Evolutionary conservation across 2,888 invertebrate species (phyloP), one percentile per base, ranked within the genome.

Genomic region (Uropetala carovei): DNA sequence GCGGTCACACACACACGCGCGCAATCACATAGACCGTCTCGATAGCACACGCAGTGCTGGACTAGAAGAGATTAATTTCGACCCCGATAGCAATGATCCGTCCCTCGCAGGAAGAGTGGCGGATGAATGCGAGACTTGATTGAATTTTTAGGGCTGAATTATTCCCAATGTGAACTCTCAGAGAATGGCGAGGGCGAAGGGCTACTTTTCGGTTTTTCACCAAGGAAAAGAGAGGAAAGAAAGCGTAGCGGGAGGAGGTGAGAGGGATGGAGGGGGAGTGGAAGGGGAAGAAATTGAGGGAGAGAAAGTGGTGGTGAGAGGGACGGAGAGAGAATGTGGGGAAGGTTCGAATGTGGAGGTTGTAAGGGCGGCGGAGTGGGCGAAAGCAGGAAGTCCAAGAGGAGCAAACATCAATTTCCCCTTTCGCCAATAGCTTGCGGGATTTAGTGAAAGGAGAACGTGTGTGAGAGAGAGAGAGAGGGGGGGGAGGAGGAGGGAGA

Each of bases 391-490:
- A 83, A 83, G 83, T 83, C 83, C 83, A 27, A 30, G 83, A 83
- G 83, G 83, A 83, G 57, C 83, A 83, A 83, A 57, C 83, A 83
- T 83, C 83, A 83, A 83, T 83, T 83, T 83, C 83, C 83, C 83
- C 83, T 83, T 57, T 83, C 56, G 56, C 83, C 83, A 83, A 83
- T 83, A 83, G 83, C 83, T 56, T 83, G 56, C 83, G 56, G 56
- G n/a, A 27, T 75, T 22, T 18, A 82, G 82, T 13, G 43, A 14
- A 43, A 27, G 82, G 82, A 18, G 64, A 16, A n/a, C 13, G n/a
- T 75, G 75, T 3, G 82, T 43, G 82, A 30, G 16, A 43, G 30
- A 11, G 10, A 43, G 30, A 10, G 82, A 43, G 75, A 75, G 75
- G 16, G 10, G 13, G 30, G 16, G 82, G n/a, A n/a, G n/a, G n/a